Percentiles rank a stretch among this genome's conserved stretches.
Conservation (phyloP, 2,113 vertebrate species). For the Lophura nycthemera region DNA sequence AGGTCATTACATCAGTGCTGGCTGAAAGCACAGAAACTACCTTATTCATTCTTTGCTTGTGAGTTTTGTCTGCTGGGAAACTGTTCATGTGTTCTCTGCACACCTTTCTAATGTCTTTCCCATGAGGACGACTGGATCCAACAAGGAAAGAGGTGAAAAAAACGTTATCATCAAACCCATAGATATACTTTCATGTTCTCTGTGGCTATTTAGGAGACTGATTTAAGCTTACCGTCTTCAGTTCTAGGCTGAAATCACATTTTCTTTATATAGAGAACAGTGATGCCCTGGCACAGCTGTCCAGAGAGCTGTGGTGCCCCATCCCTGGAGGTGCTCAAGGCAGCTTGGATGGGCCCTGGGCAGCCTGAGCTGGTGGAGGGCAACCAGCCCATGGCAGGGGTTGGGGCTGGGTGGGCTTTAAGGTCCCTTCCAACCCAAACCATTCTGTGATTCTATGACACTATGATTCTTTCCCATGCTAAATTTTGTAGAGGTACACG, state of each 20-base stretch:
- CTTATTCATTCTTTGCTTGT: background rate
- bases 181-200: background rate
- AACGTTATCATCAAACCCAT: background rate
- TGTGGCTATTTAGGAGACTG: background rate
- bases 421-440: no score
- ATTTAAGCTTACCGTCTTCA: background rate
- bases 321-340: no score
- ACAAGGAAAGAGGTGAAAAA: accelerated
- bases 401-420: no score
- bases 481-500: background rate
- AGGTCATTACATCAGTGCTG: background rate
- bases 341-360: no score
- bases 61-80: background rate
- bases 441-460: no score
- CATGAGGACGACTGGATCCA: background rate
- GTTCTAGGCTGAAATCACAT: background rate
- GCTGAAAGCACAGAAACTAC: background rate
- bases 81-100: background rate
- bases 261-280: no score
- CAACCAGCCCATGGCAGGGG: no score
- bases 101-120: background rate
- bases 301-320: no score
- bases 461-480: background rate
- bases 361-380: no score
- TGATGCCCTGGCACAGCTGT: no score